Conservation (phyloP, 1,140 invertebrate species). For the Heliconius melpomene region DNA sequence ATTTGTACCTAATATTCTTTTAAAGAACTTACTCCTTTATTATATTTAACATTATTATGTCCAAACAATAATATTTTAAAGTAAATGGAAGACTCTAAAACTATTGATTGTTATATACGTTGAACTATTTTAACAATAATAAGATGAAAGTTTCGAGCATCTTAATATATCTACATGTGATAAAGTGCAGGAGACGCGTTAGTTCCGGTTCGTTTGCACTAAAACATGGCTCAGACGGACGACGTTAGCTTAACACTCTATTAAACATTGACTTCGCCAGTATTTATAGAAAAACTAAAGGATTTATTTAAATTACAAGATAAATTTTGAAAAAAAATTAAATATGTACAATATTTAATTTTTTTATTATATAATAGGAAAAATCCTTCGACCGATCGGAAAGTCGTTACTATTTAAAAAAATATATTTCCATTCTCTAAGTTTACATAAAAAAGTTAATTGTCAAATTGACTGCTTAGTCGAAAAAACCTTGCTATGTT, state of each 20-base stretch:
- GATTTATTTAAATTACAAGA: neutral
- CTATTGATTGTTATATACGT: neutral
- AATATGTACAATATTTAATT: no score
- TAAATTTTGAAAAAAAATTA: neutral
- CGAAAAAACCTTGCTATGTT: no score
- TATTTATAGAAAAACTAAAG: neutral
- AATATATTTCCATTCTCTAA: no score
- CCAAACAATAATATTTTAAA: no score
- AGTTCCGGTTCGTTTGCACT: conserved; percentile 33
- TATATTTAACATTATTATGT: no score
- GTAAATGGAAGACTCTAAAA: neutral
- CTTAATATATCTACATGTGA: neutral
- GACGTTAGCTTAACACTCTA: conserved; percentile 21
- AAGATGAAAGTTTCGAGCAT: neutral
- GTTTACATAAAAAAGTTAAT: no score
- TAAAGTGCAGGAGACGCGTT: conserved; percentile 19
- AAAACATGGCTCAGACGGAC: conserved; percentile 22
- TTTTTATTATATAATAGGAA: no score
- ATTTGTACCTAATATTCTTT: neutral
- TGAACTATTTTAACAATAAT: neutral
- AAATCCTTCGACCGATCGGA: no score
- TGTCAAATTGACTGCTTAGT: no score
- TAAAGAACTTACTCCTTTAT: neutral
- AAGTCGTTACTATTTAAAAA: no score
- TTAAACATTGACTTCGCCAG: conserved; percentile 15